phyloP scores from a whole-genome alignment of 2,797 vertebrate genomes.

The Galagoides demidoff region DNA sequence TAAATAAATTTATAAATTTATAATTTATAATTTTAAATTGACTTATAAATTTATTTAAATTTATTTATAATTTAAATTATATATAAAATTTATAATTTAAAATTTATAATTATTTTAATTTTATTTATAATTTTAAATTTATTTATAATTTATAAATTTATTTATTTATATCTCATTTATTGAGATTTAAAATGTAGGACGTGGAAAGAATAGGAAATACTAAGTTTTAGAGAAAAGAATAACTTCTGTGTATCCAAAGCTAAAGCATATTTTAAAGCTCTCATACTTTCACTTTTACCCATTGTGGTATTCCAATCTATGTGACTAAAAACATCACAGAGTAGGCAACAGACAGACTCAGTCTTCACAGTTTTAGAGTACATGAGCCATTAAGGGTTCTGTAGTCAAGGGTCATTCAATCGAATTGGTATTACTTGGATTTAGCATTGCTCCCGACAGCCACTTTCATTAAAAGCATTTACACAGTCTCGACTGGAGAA shows the following conservation, averaged over 20 bases:
- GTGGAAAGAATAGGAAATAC: slow-evolving; percentile 1
- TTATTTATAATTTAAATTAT: too few relatives aligned
- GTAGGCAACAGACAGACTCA: not conserved
- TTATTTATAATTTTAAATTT: too few relatives aligned
- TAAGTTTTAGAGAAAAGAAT: not conserved
- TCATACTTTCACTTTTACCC: not conserved
- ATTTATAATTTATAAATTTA: too few relatives aligned
- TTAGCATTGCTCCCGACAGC: not conserved
- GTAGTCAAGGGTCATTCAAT: not conserved
- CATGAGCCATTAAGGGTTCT: not conserved
- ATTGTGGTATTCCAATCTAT: not conserved
- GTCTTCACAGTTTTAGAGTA: not conserved
- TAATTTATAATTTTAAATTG: too few relatives aligned
- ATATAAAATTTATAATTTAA: too few relatives aligned
- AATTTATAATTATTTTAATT: too few relatives aligned
- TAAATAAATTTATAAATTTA: too few relatives aligned
- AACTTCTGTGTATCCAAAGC: not conserved
- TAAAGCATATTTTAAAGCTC: not conserved
- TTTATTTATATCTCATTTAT: too few relatives aligned
- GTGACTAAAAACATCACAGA: not conserved
- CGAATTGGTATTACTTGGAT: not conserved
- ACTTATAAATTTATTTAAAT: too few relatives aligned
- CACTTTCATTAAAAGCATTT: not conserved
- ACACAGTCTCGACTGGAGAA: not conserved
- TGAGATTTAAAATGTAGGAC: not conserved